Percentiles rank a stretch among this genome's conserved stretches.
Evolutionary conservation across 2,888 invertebrate genomes (phyloP).

Genomic region (Harpalus rubripes): DNA sequence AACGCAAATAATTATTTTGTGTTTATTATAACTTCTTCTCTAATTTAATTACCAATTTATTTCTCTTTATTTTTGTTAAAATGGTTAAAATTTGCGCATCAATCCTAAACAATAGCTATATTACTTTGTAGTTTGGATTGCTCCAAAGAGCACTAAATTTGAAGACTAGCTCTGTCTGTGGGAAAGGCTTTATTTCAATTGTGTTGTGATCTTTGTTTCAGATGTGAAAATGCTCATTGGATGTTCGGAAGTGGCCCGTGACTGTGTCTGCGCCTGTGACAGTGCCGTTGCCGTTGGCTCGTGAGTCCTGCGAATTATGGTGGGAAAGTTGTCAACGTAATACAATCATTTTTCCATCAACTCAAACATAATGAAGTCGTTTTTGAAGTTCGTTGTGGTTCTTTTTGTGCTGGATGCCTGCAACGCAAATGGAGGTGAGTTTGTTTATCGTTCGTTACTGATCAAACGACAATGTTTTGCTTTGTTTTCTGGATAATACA

Average conservation of each 20-base stretch:
- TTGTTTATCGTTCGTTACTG: slow-evolving; percentile 49
- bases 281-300: slow-evolving; percentile 55
- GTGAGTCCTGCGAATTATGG: slow-evolving; percentile 64
- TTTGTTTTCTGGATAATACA: slow-evolving; percentile 19
- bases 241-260: slow-evolving; percentile 23
- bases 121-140: too few relatives aligned
- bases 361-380: slow-evolving; percentile 63
- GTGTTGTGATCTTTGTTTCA: slow-evolving; percentile 22
- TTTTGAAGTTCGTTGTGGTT: slow-evolving; percentile 63
- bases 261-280: slow-evolving; percentile 52
- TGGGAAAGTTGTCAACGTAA: slow-evolving; percentile 61
- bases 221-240: slow-evolving; percentile 55
- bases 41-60: too few relatives aligned
- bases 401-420: slow-evolving; percentile 56
- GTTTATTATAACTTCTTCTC: too few relatives aligned
- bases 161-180: too few relatives aligned
- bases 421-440: slow-evolving; percentile 62
- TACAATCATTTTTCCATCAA: slow-evolving; percentile 65
- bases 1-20: too few relatives aligned
- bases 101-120: too few relatives aligned
- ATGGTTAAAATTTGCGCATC: too few relatives aligned
- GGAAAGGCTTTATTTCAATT: background rate
- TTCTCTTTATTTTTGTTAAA: too few relatives aligned
- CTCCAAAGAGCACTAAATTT: too few relatives aligned
- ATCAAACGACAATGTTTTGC: slow-evolving; percentile 40